A percentile compares a stretch with the other conserved stretches of the same genome.
Evolutionary conservation across 2,113 vertebrate genomes (phyloP).

Genomic region (Ciconia stormi): DNA sequence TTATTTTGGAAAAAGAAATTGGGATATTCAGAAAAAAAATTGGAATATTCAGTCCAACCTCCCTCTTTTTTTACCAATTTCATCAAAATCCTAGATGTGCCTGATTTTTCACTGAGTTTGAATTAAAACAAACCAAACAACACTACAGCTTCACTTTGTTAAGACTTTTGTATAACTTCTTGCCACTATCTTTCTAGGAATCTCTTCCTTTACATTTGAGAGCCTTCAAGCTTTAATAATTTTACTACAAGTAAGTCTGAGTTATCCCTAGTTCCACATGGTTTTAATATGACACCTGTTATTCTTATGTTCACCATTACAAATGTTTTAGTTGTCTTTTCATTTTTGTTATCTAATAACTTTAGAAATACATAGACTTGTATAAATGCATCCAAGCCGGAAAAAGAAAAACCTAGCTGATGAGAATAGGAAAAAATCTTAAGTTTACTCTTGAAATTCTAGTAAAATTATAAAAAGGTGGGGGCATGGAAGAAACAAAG

Average conservation of each 20-base stretch:
- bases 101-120: background rate
- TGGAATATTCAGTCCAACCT: background rate
- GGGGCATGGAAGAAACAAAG: background rate
- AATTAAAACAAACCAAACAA: background rate
- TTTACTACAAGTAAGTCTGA: background rate
- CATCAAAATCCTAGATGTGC: background rate
- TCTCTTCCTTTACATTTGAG: background rate
- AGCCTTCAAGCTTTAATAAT: background rate
- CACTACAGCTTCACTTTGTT: background rate
- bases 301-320: background rate
- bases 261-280: background rate
- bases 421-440: background rate
- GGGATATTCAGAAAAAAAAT: background rate
- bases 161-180: background rate
- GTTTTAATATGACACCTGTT: background rate
- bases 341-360: background rate
- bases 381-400: background rate
- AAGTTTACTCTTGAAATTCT: background rate
- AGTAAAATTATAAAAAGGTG: background rate
- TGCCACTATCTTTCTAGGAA: background rate
- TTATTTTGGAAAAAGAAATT: background rate
- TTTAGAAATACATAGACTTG: background rate
- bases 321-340: background rate
- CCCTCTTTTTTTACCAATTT: background rate
- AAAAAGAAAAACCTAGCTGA: background rate